Conservation (phyloP, 64 coral and sea anemone species). For the Montipora capricornis region DNA sequence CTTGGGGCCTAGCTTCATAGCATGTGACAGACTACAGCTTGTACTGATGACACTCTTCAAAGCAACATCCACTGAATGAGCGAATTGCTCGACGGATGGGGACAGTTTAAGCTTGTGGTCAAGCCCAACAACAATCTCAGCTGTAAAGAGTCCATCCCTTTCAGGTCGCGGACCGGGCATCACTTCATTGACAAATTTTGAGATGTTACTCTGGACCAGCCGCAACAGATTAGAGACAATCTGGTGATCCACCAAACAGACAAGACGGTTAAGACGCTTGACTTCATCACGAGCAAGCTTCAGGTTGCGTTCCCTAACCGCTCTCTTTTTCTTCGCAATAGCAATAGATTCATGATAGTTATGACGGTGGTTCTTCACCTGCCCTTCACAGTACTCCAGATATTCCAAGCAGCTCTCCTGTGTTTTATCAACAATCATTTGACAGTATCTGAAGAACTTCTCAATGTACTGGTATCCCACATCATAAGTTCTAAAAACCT, state of each 20-base stretch:
- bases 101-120: conserved; percentile 61
- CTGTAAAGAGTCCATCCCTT: conserved; percentile 81
- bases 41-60: conserved; percentile 67
- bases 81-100: conserved; percentile 76
- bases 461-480: conserved; percentile 78
- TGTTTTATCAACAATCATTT: conserved; percentile 92
- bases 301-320: conserved; percentile 76
- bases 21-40: conserved; percentile 81
- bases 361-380: conserved; percentile 80
- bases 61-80: conserved; percentile 52
- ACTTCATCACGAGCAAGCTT: conserved; percentile 92
- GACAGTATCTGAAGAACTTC: conserved; percentile 91
- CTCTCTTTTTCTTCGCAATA: conserved; percentile 81
- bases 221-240: conserved; percentile 79
- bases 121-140: conserved; percentile 73
- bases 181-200: conserved; percentile 80
- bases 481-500: conserved; percentile 69
- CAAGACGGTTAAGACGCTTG: conserved; percentile 77
- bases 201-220: conserved; percentile 83
- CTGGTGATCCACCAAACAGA: conserved; percentile 87
- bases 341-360: conserved; percentile 90
- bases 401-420: conserved; percentile 98
- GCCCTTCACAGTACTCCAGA: conserved; percentile 90
- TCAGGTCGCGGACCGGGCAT: conserved; percentile 78
- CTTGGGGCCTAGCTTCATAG: conserved; percentile 70